These are phyloP conservation scores for Helleia helle DNA, from an alignment of 2,888 invertebrate genomes.

Conservation along the genomic window DNA sequence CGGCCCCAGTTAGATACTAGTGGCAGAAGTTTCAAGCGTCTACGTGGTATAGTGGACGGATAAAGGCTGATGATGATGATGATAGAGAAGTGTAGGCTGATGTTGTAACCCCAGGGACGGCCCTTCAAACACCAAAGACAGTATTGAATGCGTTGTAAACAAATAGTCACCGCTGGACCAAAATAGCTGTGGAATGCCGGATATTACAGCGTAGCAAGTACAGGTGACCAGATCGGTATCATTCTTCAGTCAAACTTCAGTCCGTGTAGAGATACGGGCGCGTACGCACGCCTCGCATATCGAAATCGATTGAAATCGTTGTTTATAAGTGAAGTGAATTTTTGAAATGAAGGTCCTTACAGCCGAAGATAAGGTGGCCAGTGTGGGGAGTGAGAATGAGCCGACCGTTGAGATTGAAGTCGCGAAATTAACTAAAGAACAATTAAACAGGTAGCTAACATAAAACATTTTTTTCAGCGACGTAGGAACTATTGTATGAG, in stretches of 20 bases:
- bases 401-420: conserved; percentile 43
- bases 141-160: conserved; percentile 38
- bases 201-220: conserved; percentile 43
- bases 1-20: too few relatives aligned
- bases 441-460: conserved; percentile 52
- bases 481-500: too few relatives aligned
- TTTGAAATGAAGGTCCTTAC: conserved; percentile 55
- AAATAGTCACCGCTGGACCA: conserved; percentile 50
- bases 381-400: conserved; percentile 50
- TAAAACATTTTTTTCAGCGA: too few relatives aligned
- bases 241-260: conserved; percentile 20
- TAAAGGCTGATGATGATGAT: too few relatives aligned
- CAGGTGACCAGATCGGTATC: conserved; percentile 20
- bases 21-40: too few relatives aligned
- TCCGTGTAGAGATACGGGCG: conserved; percentile 30
- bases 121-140: conserved; percentile 21
- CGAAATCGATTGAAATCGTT: conserved; percentile 31
- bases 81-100: too few relatives aligned
- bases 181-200: conserved; percentile 69
- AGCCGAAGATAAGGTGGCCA: conserved; percentile 49
- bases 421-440: conserved; percentile 49
- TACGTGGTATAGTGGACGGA: too few relatives aligned
- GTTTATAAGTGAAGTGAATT: conserved; percentile 16
- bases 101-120: too few relatives aligned
- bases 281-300: conserved; percentile 22